Base-by-base conservation (phyloP, 2,113 vertebrate genomes). In the Sinocyclocheilus rhinocerous region DNA sequence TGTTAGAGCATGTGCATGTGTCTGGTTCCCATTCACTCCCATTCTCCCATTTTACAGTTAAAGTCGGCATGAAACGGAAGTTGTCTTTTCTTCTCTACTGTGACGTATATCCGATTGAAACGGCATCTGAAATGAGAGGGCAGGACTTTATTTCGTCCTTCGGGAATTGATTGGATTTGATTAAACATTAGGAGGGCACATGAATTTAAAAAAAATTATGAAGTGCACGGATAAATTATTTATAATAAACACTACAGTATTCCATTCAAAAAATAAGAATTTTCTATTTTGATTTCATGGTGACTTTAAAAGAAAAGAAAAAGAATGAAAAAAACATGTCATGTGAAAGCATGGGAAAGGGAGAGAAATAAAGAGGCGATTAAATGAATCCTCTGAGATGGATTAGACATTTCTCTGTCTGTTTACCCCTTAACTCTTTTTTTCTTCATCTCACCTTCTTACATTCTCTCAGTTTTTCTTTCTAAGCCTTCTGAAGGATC, bases 1-100 rank as follows among this genome's bases (percentile, higher is more conserved):
- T 80, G 63, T 83, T 84, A 79, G 85, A 89, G 88, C 85, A 89
- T 88, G 89, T 91, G 92, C 86, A 93, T 87, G 90, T 87, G 88
- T 90, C 29, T 76, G n/a, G n/a, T n/a, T 63, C 11, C 10, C 61
- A 26, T 63, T 52, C 50, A 52, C 50, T 16, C 1, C 50, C 4
- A 52, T 52, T 52, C 15, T 52, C 1, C 50, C 15, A 24, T 33
- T 33, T 67, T 7, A 67, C 26, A 29, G 29, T 67, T 67, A 29
- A 29, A 29, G 26, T 26, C 26, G 26, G 26, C 26, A 26, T 26
- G 26, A 26, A 26, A 1, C 26, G 26, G 26, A 26, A 26, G 26
- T 26, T 26, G 26, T 26, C 26, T 26, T 26, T 26, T 26, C 26
- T 26, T 26, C 26, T 26, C 26, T 26, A 26, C 26, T 26, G 1